Percentiles rank a stretch among this genome's conserved stretches.
Evolutionary conservation across 2,113 vertebrate genomes (phyloP).

Genomic region (Rhineura floridana): DNA sequence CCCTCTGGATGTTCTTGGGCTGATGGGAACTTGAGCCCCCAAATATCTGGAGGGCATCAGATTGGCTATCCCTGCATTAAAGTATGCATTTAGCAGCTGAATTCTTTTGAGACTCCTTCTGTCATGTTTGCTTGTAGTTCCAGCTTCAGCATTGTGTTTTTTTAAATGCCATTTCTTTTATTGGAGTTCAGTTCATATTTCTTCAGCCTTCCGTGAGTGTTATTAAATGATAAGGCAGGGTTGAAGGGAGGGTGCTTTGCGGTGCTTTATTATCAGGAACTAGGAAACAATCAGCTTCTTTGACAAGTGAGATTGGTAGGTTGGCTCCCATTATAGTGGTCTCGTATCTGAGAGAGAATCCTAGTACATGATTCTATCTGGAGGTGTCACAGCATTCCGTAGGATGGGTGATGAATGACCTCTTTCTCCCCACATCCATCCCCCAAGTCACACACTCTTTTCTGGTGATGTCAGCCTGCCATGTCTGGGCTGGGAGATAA

Average conservation of each 20-base stretch:
- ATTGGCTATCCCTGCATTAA: background rate
- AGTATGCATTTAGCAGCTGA: background rate
- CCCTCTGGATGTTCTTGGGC: too few relatives aligned
- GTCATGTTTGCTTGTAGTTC: background rate
- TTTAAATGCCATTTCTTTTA: constrained; percentile 22
- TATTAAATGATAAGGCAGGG: constrained; percentile 63
- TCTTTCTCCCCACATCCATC: background rate
- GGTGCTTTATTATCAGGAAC: constrained; percentile 40
- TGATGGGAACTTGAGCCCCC: too few relatives aligned
- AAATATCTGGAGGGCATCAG: too few relatives aligned
- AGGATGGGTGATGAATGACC: constrained; percentile 63
- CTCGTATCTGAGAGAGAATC: constrained; percentile 43
- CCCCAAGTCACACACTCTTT: constrained; percentile 31
- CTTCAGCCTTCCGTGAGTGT: constrained; percentile 39
- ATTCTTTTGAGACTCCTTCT: background rate
- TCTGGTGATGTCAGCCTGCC: constrained; percentile 47
- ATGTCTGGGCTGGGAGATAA: constrained; percentile 60
- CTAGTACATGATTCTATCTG: constrained; percentile 25
- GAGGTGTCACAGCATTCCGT: constrained; percentile 38
- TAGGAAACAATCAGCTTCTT: constrained; percentile 60
- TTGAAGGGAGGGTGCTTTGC: constrained; percentile 38
- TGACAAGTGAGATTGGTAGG: constrained; percentile 47
- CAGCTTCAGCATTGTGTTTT: background rate
- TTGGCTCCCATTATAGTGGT: constrained; percentile 51
- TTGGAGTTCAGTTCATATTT: constrained; percentile 37